Evolutionary conservation across 2,797 vertebrate species (phyloP).

Genomic region (Pseudotriccus pelzelni): DNA sequence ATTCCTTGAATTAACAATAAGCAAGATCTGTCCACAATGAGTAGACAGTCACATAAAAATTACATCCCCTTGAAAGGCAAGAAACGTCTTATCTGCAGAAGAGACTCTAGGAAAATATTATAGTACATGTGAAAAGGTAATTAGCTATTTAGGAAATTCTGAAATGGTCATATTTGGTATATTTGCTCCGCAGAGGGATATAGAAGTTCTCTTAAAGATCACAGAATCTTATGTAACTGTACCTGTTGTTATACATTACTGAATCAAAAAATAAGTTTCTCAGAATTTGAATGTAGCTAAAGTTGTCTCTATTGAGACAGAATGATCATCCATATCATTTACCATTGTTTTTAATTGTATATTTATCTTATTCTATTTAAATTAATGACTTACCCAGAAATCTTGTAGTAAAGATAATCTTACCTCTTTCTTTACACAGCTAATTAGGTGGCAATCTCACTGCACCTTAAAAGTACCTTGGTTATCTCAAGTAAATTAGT

Average conservation of each 20-base stretch:
- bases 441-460: constrained; percentile 52
- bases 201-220: not conserved
- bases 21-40: not conserved
- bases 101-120: not conserved
- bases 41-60: not conserved
- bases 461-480: constrained; percentile 44
- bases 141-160: not conserved
- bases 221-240: not conserved
- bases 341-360: not conserved
- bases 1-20: not conserved
- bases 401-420: constrained; percentile 41
- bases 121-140: not conserved
- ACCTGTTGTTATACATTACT: not conserved
- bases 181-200: not conserved
- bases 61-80: not conserved
- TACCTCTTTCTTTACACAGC: constrained; percentile 25
- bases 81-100: not conserved
- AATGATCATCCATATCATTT: not conserved
- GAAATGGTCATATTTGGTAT: not conserved
- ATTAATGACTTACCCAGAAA: not conserved
- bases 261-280: not conserved
- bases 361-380: constrained; percentile 43
- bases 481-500: constrained; percentile 67
- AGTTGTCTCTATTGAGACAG: not conserved
- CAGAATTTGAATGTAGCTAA: not conserved